A percentile compares a stretch with the other conserved stretches of the same genome.
phyloP scores from a whole-genome alignment of 1,140 invertebrate species.

The Lutraria rhynchaena region DNA sequence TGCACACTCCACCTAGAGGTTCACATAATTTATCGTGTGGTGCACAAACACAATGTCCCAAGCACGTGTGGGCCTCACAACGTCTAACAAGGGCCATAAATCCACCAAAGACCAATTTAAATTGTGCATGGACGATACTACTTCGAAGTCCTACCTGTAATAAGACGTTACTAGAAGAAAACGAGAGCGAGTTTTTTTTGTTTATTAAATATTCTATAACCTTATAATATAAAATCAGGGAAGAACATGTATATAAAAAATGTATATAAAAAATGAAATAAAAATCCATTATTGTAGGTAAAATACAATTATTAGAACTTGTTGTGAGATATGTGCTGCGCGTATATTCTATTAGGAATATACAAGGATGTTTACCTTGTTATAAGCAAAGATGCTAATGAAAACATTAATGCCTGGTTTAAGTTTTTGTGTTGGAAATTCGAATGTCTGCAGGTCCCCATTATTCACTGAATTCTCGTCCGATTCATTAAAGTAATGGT shows the following conservation, averaged over 20 bases:
- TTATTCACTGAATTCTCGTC: slow-evolving; percentile 8
- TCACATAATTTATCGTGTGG: slow-evolving; percentile 23
- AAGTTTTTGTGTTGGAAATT: slow-evolving; percentile 13
- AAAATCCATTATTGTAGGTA: background rate
- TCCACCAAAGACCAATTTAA: slow-evolving; percentile 34
- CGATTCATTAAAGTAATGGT: slow-evolving; percentile 1
- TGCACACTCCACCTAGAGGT: background rate
- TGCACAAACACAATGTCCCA: slow-evolving; percentile 51
- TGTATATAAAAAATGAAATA: background rate
- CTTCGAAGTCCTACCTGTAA: slow-evolving; percentile 43
- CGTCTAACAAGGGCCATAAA: slow-evolving; percentile 22
- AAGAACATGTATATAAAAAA: background rate
- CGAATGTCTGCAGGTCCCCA: slow-evolving; percentile 16
- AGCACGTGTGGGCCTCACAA: slow-evolving; percentile 24
- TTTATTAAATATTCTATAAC: background rate
- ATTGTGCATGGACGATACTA: slow-evolving; percentile 25
- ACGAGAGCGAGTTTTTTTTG: background rate
- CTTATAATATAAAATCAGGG: background rate
- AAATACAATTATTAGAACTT: background rate
- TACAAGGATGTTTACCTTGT: background rate
- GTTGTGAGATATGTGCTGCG: background rate
- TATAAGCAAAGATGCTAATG: slow-evolving; percentile 8
- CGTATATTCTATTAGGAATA: background rate
- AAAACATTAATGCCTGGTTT: slow-evolving; percentile 1
- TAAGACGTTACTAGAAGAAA: background rate